phyloP scores from a whole-genome alignment of 2,888 invertebrate species.

The Anaspis maculata region DNA sequence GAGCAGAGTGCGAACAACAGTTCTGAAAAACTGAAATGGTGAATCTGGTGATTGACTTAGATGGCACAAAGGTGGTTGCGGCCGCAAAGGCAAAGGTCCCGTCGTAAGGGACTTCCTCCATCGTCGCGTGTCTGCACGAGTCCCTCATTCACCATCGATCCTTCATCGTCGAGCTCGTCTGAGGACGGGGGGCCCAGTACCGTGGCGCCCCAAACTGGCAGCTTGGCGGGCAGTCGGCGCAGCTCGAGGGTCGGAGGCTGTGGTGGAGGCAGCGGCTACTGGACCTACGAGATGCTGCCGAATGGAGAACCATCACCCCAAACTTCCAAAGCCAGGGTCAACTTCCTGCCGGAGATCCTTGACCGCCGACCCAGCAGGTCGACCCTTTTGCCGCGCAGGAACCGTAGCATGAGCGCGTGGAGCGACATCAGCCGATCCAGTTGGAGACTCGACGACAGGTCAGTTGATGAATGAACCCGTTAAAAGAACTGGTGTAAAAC shows the following conservation, averaged over 20 bases:
- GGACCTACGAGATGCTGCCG: constrained; percentile 43
- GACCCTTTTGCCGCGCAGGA: constrained; percentile 43
- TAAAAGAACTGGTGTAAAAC: too few species aligned
- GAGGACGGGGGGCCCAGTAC: constrained; percentile 17
- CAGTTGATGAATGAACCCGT: too few species aligned
- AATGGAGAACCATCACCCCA: constrained; percentile 31
- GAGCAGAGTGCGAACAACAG: too few species aligned
- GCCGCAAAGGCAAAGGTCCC: too few species aligned
- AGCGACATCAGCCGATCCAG: constrained; percentile 79
- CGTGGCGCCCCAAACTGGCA: constrained; percentile 21
- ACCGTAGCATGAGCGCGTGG: constrained; percentile 77
- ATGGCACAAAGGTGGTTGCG: too few species aligned
- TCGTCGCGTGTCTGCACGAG: too few species aligned
- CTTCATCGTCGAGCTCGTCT: constrained; percentile 6
- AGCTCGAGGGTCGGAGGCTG: constrained; percentile 23
- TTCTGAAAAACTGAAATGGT: too few species aligned
- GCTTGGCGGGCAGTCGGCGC: constrained; percentile 26
- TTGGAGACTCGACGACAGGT: constrained; percentile 74
- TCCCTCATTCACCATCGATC: constrained; percentile 14
- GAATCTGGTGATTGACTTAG: too few species aligned
- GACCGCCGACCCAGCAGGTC: constrained; percentile 41
- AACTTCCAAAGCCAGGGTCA: constrained; percentile 52
- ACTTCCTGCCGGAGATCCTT: constrained; percentile 55
- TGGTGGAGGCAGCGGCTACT: constrained; percentile 20
- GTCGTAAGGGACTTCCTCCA: too few species aligned